phyloP scores from a whole-genome alignment of 2,113 vertebrate species.

The Scopus umbretta region DNA sequence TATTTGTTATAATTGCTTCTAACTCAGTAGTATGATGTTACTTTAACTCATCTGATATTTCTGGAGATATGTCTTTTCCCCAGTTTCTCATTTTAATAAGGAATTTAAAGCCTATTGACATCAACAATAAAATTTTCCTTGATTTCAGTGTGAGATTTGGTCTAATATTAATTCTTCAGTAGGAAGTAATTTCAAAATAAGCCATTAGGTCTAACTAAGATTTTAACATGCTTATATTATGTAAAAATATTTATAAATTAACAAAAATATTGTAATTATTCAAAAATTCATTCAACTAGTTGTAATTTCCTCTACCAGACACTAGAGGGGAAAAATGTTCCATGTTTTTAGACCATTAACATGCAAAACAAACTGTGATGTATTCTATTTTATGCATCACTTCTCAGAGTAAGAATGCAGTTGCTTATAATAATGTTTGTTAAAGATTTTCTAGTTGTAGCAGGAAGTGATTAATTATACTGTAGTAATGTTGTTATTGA shows the following conservation, averaged over 20 bases:
- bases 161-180: not conserved
- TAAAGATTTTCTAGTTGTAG: not conserved
- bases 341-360: not conserved
- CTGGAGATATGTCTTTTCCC: not conserved
- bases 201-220: not conserved
- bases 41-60: not conserved
- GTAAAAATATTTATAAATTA: not conserved
- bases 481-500: not conserved
- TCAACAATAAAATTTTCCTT: not conserved
- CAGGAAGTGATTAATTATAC: not conserved
- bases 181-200: not conserved
- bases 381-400: not conserved
- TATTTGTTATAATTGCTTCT: not conserved
- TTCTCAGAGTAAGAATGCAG: not conserved
- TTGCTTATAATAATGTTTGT: not conserved
- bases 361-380: not conserved
- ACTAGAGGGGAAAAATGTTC: constrained; percentile 60
- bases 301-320: constrained; percentile 36
- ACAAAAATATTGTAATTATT: not conserved
- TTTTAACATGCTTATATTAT: not conserved
- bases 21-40: not conserved
- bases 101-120: not conserved
- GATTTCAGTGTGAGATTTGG: not conserved
- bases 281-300: not conserved
- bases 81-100: not conserved